Percentiles rank a stretch among this genome's conserved stretches.
Conservation (phyloP, 2,113 vertebrate genomes). For the Ranitomeya variabilis region DNA sequence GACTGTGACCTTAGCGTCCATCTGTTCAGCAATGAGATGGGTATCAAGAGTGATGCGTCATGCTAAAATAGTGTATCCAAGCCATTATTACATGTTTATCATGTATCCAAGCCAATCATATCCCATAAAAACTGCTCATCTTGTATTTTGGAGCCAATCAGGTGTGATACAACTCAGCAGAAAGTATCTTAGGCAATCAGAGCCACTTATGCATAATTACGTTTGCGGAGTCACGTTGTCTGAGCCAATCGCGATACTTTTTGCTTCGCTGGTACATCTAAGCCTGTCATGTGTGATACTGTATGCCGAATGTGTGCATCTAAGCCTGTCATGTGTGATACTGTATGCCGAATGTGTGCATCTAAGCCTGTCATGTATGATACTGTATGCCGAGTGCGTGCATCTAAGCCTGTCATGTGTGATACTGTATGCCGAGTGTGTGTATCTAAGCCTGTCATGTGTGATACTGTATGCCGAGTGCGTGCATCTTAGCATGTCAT, state of each 20-base stretch:
- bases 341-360: background rate
- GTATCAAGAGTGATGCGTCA: background rate
- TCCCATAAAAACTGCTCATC: background rate
- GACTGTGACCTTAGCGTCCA: background rate
- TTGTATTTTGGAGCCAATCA: too few relatives aligned
- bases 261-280: background rate
- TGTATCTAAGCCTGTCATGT: background rate
- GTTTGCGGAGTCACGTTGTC: background rate
- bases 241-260: background rate
- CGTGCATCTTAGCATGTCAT: background rate
- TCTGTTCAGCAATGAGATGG: background rate
- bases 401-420: background rate
- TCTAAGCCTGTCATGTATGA: background rate
- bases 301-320: background rate
- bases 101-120: background rate
- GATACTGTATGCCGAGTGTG: background rate
- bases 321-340: background rate
- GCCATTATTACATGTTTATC: background rate
- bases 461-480: background rate
- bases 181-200: background rate
- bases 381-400: background rate
- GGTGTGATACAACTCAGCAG: too few relatives aligned
- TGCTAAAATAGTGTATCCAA: background rate
- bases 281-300: background rate
- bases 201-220: too few relatives aligned